Evolutionary conservation across 2,888 invertebrate species (phyloP).

Genomic region (Drosophila acutilabella): DNA sequence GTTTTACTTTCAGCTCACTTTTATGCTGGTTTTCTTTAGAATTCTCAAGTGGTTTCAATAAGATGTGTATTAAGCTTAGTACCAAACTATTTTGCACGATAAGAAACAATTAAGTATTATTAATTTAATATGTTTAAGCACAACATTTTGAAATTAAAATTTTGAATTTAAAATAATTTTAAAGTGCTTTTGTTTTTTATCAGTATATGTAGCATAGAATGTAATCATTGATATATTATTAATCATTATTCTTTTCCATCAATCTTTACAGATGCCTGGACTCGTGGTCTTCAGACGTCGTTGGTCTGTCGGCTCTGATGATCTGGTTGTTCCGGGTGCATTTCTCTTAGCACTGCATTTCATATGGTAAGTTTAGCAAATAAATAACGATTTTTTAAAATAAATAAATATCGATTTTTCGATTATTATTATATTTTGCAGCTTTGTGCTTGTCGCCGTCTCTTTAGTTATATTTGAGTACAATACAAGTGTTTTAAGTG

Average conservation of each 20-base stretch:
- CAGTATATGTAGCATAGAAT: too few species aligned
- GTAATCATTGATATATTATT: too few species aligned
- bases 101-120: too few species aligned
- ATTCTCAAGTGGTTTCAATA: too few species aligned
- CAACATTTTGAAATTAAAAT: too few species aligned
- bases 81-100: too few species aligned
- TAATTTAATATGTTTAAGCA: too few species aligned
- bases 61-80: too few species aligned
- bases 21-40: too few species aligned
- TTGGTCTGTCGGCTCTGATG: conserved; percentile 95
- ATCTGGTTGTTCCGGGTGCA: conserved; percentile 93
- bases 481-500: conserved; percentile 83
- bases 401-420: not conserved
- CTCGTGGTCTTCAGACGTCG: conserved; percentile 93
- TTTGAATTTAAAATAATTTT: too few species aligned
- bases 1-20: too few species aligned
- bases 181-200: too few species aligned
- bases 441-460: conserved; percentile 83
- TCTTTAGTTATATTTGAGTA: conserved; percentile 83
- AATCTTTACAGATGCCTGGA: conserved; percentile 89
- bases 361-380: conserved; percentile 88
- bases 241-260: not conserved
- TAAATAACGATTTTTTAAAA: not conserved
- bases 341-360: conserved; percentile 91
- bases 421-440: conserved; percentile 49